Conservation (phyloP, 1,140 invertebrate genomes). For the Hetaerina americana region DNA sequence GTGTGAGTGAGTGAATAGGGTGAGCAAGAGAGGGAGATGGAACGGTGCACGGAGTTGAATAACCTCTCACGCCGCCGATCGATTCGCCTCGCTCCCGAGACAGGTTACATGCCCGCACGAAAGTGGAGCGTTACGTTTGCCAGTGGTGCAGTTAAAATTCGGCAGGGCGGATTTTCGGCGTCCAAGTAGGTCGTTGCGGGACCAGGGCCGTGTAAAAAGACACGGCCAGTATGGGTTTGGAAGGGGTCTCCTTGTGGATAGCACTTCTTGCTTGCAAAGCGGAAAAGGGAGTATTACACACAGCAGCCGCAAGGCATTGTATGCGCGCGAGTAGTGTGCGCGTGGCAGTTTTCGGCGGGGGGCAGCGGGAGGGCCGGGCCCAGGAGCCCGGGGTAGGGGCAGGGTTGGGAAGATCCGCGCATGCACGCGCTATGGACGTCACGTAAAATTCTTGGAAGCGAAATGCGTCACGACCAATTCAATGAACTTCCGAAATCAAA, state of each 20-base stretch:
- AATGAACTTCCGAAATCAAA: too few species aligned
- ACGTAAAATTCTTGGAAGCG: too few species aligned
- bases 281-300: background rate
- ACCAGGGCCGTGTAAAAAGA: background rate
- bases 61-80: too few species aligned
- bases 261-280: background rate
- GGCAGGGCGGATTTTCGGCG: background rate
- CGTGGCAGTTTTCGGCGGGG: background rate
- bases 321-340: background rate
- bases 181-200: background rate
- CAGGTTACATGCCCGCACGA: background rate
- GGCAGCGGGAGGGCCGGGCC: background rate
- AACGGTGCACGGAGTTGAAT: too few species aligned
- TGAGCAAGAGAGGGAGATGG: background rate
- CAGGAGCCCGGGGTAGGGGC: background rate
- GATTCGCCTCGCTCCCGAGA: too few species aligned
- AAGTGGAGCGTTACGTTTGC: background rate
- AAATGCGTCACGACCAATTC: too few species aligned
- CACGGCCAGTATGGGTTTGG: background rate
- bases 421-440: too few species aligned
- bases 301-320: background rate
- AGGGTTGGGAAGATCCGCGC: background rate
- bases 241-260: background rate
- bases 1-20: background rate
- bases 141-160: too few species aligned